phyloP scores from a whole-genome alignment of 2,797 vertebrate genomes.

The Galaxias olidus region DNA sequence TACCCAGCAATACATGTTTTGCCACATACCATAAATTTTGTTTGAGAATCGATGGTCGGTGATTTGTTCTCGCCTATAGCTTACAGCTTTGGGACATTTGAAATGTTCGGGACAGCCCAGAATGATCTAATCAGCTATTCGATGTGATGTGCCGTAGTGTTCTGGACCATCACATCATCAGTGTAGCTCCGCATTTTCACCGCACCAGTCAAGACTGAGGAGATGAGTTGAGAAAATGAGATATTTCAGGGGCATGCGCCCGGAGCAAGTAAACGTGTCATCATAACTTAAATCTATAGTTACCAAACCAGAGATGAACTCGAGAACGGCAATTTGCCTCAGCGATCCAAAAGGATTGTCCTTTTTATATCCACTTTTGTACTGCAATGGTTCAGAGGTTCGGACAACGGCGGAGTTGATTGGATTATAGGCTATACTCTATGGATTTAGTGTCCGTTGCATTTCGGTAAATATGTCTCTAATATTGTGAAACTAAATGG shows the following conservation, averaged over 20 bases:
- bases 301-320: conserved; percentile 26
- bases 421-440: no score
- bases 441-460: no score
- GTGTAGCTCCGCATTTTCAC: conserved; percentile 36
- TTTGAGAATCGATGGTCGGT: not conserved
- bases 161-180: conserved; percentile 7
- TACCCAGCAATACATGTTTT: conserved; percentile 21
- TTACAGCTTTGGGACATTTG: conserved; percentile 3
- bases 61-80: not conserved
- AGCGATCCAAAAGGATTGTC: conserved; percentile 50
- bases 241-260: conserved; percentile 12
- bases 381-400: conserved; percentile 26
- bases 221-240: conserved; percentile 30
- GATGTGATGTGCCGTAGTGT: conserved; percentile 40
- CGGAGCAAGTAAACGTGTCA: conserved; percentile 29
- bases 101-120: conserved; percentile 16
- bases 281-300: conserved; percentile 23
- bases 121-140: conserved; percentile 33
- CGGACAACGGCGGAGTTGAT: conserved; percentile 1
- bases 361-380: conserved; percentile 2
- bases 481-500: no score
- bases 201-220: conserved; percentile 18
- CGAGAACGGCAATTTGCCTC: conserved; percentile 61
- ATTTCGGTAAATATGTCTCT: no score
- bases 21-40: not conserved